Base-by-base conservation (phyloP, 2,113 vertebrate species). In the Parus major region DNA sequence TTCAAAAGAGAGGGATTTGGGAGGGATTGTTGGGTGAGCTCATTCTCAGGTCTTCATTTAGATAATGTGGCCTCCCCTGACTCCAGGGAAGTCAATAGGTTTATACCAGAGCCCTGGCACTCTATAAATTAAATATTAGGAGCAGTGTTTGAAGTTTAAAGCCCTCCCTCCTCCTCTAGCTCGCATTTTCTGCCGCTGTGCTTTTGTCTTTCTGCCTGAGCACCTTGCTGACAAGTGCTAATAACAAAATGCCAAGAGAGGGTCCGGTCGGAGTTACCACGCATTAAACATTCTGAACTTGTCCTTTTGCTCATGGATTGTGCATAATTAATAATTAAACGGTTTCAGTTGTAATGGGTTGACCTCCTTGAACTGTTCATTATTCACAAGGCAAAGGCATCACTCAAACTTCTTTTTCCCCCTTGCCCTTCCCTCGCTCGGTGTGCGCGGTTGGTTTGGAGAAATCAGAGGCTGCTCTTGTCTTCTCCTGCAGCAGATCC, bases 311-410 rank as follows among this genome's bases (percentile, higher is more conserved):
- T 98, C 98, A 97, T 98, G 98, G 98, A 98, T 99, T 98, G 98
- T 98, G 98, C 98, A 98, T 99, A 99, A 99, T 99, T 99, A 99
- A 99, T 99, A 99, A 99, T 99, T 99, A 99, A 99, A 98, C 97
- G 97, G 98, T 96, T 98, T 97, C 97, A 82, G 85, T 98, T 98
- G 98, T 99, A 99, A 99, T 98, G 98, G 99, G 98, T 99, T 99
- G 98, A 99, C 99, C 99, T 97, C 97, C 97, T 95, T 99, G 99
- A 99, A 98, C 99, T 97, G 96, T 98, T 99, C 98, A 99, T 99
- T 99, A 99, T 98, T 99, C 98, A 98, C 98, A 95, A 97, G 98
- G 98, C 98, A 98, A 97, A 98, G 96, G 98, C 98, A 99, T 99
- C 98, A 98, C 98, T 99, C 99, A 99, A 98, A 99, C 97, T 98